Conservation (phyloP, 2,888 invertebrate species). For the Diadromus collaris region DNA sequence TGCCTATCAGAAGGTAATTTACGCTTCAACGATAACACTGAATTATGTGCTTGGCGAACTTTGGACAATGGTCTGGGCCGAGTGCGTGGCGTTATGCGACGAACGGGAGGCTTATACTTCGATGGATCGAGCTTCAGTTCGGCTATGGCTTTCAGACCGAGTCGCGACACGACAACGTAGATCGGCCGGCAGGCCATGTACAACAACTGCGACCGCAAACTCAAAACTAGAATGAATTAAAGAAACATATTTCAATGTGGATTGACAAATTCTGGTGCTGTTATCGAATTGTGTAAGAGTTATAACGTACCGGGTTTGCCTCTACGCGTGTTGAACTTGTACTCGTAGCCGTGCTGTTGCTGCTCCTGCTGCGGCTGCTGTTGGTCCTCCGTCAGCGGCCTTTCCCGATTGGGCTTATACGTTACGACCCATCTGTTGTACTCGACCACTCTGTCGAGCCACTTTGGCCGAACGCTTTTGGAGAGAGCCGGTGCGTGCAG, state of each 20-base stretch:
- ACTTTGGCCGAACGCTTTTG: constrained; percentile 72
- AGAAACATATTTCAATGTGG: neutral
- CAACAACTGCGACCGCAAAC: constrained; percentile 80
- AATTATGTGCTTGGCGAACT: constrained; percentile 40
- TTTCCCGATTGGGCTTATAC: constrained; percentile 75
- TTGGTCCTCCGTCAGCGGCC: constrained; percentile 47
- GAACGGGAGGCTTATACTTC: constrained; percentile 65
- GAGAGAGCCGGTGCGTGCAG: constrained; percentile 79
- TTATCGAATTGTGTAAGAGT: neutral
- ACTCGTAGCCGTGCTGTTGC: constrained; percentile 74
- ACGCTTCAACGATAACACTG: constrained; percentile 59
- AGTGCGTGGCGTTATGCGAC: constrained; percentile 61
- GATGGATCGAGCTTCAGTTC: constrained; percentile 72
- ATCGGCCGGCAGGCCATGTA: constrained; percentile 81
- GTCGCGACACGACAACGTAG: constrained; percentile 80
- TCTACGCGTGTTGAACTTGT: constrained; percentile 72
- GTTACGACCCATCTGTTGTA: constrained; percentile 75
- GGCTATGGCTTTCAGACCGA: constrained; percentile 80
- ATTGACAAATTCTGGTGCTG: neutral
- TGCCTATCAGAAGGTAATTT: constrained; percentile 56
- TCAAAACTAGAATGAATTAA: constrained; percentile 68
- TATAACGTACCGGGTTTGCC: constrained; percentile 74
- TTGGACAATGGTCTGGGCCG: constrained; percentile 64
- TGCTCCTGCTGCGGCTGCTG: constrained; percentile 64
- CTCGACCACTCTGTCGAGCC: constrained; percentile 72